Percentiles rank a stretch among this genome's conserved stretches.
These are phyloP conservation scores for Notocelia uddmanniana DNA, from an alignment of 2,888 invertebrate species.

Conservation along the genomic window DNA sequence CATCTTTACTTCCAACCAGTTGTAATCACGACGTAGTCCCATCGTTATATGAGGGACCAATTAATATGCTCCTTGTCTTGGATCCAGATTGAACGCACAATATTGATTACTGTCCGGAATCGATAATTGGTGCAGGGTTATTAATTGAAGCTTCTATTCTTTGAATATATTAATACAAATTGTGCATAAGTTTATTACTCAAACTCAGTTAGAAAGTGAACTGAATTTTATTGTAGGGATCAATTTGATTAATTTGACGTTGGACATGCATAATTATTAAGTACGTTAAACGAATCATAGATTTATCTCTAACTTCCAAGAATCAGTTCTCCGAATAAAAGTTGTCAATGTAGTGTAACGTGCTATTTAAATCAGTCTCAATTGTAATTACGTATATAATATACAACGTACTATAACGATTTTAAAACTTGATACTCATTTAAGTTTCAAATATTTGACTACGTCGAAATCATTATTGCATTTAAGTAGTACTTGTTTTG, in stretches of 20 bases:
- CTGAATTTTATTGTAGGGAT: slow-evolving; percentile 9
- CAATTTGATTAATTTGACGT: not conserved
- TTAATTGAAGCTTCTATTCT: slow-evolving; percentile 65
- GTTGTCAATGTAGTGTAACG: not conserved
- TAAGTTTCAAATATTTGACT: no score
- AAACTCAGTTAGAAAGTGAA: slow-evolving; percentile 32
- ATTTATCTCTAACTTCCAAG: not conserved
- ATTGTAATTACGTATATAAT: no score
- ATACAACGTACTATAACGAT: no score
- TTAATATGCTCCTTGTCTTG: slow-evolving; percentile 73
- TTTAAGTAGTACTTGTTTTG: not conserved
- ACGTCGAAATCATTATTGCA: not conserved
- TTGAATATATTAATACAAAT: slow-evolving; percentile 58
- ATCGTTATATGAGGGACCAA: slow-evolving; percentile 69
- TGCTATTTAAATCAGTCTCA: no score
- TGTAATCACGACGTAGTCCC: slow-evolving; percentile 61
- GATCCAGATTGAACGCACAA: slow-evolving; percentile 59
- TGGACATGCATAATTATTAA: not conserved
- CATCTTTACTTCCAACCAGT: slow-evolving; percentile 34
- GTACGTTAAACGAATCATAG: not conserved
- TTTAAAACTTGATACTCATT: no score
- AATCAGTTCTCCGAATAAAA: not conserved
- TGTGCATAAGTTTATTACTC: slow-evolving; percentile 35
- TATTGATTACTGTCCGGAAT: slow-evolving; percentile 44
- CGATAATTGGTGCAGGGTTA: slow-evolving; percentile 73